Evolutionary conservation across 2,113 vertebrate species (phyloP), one percentile per base, ranked within the genome.

Genomic region (Mustela nigripes): DNA sequence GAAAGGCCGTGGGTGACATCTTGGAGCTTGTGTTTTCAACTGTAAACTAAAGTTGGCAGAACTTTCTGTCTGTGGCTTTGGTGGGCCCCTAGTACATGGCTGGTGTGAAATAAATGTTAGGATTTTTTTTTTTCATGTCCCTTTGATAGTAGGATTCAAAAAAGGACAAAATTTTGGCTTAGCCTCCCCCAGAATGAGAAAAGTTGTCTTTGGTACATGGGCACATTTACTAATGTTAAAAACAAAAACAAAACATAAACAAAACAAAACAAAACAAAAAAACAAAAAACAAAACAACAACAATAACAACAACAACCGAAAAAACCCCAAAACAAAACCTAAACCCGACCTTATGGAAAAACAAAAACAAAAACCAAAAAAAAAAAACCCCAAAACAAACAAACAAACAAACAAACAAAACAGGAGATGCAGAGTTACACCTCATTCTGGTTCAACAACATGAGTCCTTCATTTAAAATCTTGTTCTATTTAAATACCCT

Each of bases 401-500:
- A 74, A n/a, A 26, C 7, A 9, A 39, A 39, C 39, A 56, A 18
- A 56, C 1, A 18, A 56, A 16, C 16, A 16, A 7, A 42, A 74
- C 5, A 26, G 18, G 86, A 96, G 62, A 74, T 12, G 24, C 11
- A 42, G 62, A 87, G 89, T 91, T 76, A 94, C 45, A 65, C 36
- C 50, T 45, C 24, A 50, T 67, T 88, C 69, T 31, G 48, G 74
- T 71, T 92, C 45, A 95, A 62, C 16, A 69, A 87, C 48, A 69
- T 5, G 15, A 84, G 65, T 26, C 81, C 62, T 96, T 91, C 81
- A 4, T 84, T 60, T 50, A 86, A 96, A 96, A 92, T 79, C 95
- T 74, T 95, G 97, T 96, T 97, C 95, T 97, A 86, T 80, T 95
- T 94, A 88, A 96, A 96, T 89, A 86, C 89, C 36, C 92, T 62